A percentile compares a stretch with the other conserved stretches of the same genome.
These are phyloP conservation scores for Tiliacea citrago DNA, from an alignment of 2,888 invertebrate genomes.

Conservation along the genomic window DNA sequence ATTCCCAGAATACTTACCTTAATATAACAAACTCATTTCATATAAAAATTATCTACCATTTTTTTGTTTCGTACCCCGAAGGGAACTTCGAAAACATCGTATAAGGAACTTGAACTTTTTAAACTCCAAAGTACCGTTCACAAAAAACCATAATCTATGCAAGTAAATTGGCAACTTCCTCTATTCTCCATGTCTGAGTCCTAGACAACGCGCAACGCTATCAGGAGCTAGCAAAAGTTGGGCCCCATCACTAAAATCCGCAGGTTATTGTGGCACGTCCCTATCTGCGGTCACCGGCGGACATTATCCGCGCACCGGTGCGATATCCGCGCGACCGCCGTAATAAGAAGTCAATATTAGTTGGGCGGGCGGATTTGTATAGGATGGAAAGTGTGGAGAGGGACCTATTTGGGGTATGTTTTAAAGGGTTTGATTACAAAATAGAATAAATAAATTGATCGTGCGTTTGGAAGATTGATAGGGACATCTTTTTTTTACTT, in stretches of 20 bases:
- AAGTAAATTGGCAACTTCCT: constrained; percentile 34
- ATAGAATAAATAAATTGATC: no score
- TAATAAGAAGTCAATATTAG: constrained; percentile 87
- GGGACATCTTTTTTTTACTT: no score
- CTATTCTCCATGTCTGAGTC: constrained; percentile 20
- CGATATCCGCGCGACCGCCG: constrained; percentile 76
- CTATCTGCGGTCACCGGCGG: constrained; percentile 71
- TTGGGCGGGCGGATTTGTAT: constrained; percentile 84
- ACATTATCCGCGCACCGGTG: constrained; percentile 72
- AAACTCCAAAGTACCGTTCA: constrained; percentile 4
- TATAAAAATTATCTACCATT: constrained; percentile 19
- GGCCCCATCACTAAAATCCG: constrained; percentile 69
- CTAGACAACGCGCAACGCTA: constrained; percentile 48
- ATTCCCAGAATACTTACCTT: neutral
- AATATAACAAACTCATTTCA: constrained; percentile 1
- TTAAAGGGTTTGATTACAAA: neutral
- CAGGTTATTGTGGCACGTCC: constrained; percentile 71
- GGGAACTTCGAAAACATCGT: constrained; percentile 20
- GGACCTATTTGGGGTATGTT: constrained; percentile 24
- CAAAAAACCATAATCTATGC: constrained; percentile 38
- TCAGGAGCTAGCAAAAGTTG: constrained; percentile 51
- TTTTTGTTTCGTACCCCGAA: constrained; percentile 2
- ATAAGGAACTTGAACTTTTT: constrained; percentile 20
- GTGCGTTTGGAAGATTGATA: no score
- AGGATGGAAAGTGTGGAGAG: constrained; percentile 68